These are phyloP conservation scores for Cephus pygmeus DNA, from an alignment of 2,888 invertebrate genomes.

Conservation along the genomic window DNA sequence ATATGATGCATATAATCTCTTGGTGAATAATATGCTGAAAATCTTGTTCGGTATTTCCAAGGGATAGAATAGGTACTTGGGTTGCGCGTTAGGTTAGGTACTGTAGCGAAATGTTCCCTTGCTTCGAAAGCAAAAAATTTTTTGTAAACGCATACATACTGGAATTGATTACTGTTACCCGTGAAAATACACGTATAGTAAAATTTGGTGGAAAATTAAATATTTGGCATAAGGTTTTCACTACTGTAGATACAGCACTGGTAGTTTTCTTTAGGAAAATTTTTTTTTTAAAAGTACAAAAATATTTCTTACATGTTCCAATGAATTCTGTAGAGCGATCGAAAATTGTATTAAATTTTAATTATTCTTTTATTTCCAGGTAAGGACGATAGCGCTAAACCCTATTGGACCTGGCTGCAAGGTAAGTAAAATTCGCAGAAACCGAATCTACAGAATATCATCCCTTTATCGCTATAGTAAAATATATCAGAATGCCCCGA, in stretches of 20 bases:
- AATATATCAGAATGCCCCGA: background rate
- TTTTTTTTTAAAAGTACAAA: background rate
- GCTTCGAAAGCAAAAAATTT: background rate
- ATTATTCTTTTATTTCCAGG: conserved; percentile 52
- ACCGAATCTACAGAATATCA: background rate
- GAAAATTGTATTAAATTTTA: background rate
- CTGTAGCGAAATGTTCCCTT: background rate
- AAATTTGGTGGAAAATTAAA: conserved; percentile 48
- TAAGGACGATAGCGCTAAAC: conserved; percentile 65
- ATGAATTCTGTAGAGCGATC: background rate
- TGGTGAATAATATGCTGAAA: background rate
- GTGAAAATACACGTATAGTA: conserved; percentile 38
- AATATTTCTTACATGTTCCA: background rate
- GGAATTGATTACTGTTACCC: conserved; percentile 24
- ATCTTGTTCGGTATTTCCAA: background rate
- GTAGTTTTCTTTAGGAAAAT: background rate
- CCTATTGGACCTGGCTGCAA: conserved; percentile 64
- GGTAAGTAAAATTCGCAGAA: conserved; percentile 52
- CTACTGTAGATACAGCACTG: conserved; percentile 29
- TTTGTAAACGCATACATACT: background rate
- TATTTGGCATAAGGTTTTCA: conserved; percentile 46
- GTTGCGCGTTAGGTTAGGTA: background rate
- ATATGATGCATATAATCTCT: background rate
- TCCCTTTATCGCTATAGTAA: background rate
- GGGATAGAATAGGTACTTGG: background rate